Conservation (phyloP, 2,888 invertebrate genomes). For the Argyresthia albistria region DNA sequence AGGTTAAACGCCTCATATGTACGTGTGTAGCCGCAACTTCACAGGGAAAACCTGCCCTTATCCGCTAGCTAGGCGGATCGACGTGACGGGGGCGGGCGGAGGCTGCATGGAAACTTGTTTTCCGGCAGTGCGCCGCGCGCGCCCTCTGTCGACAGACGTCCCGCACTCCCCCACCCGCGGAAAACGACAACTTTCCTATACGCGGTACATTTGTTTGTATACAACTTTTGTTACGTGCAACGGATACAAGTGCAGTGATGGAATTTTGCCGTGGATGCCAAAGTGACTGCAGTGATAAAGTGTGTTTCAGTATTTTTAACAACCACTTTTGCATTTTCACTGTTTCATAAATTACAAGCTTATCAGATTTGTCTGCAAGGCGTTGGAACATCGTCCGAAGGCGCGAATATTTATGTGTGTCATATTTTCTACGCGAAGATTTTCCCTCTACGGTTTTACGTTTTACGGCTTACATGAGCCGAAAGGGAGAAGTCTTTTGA, state of each 20-base stretch:
- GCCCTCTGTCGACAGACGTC: conserved; percentile 21
- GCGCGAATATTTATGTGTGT: conserved; percentile 50
- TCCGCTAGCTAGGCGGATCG: neutral
- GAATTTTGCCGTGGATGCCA: neutral
- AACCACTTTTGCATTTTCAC: neutral
- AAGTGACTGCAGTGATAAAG: neutral
- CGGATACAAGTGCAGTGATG: neutral
- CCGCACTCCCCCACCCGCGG: conserved; percentile 15
- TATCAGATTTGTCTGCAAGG: conserved; percentile 27
- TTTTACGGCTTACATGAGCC: conserved; percentile 43
- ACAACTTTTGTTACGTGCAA: neutral
- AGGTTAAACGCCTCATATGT: too few species aligned
- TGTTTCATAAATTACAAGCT: conserved; percentile 25
- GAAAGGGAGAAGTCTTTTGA: conserved; percentile 30
- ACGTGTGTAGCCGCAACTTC: too few species aligned
- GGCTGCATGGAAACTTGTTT: conserved; percentile 47
- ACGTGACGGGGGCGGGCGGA: conserved; percentile 38
- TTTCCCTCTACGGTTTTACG: conserved; percentile 39
- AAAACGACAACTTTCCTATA: neutral
- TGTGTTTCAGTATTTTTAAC: neutral
- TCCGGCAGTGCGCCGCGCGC: conserved; percentile 59
- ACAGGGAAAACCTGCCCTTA: too few species aligned
- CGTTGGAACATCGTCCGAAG: conserved; percentile 48
- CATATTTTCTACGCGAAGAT: conserved; percentile 45
- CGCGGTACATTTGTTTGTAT: conserved; percentile 1